phyloP scores from a whole-genome alignment of 1,140 invertebrate species.

The Archegozetes longisetosus region DNA sequence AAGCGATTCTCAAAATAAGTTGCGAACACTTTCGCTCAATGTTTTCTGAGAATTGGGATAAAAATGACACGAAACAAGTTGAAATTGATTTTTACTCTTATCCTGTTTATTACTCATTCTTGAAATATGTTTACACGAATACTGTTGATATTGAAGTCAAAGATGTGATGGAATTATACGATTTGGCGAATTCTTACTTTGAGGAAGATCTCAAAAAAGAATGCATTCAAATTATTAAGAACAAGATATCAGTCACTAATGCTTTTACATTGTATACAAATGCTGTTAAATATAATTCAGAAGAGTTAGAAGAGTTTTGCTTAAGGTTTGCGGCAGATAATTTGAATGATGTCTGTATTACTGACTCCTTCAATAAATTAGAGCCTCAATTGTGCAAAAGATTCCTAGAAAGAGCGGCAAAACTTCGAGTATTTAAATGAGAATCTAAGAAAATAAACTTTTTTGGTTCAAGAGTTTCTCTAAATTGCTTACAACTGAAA shows the following conservation, averaged over 20 bases:
- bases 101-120: not conserved
- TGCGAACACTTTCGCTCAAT: constrained; percentile 1
- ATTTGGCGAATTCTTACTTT: constrained; percentile 8
- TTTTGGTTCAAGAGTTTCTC: no score
- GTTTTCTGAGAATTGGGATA: constrained; percentile 2
- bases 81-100: constrained; percentile 7
- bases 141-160: not conserved
- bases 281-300: not conserved
- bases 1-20: constrained; percentile 1
- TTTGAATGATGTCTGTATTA: constrained; percentile 5
- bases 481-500: no score
- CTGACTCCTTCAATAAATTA: not conserved
- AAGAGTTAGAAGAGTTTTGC: constrained; percentile 2
- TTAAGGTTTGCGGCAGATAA: constrained; percentile 5
- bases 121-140: constrained; percentile 9
- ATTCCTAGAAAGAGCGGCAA: not conserved
- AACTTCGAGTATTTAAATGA: not conserved
- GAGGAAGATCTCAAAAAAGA: constrained; percentile 3
- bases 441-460: no score
- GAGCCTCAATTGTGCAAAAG: not conserved
- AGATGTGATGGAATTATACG: constrained; percentile 2
- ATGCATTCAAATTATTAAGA: constrained; percentile 2
- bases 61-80: not conserved
- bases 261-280: not conserved
- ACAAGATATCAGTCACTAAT: constrained; percentile 1